Evolutionary conservation across 2,888 invertebrate genomes (phyloP), one percentile per base, ranked within the genome.

Genomic region (Amblyteles armatorius): DNA sequence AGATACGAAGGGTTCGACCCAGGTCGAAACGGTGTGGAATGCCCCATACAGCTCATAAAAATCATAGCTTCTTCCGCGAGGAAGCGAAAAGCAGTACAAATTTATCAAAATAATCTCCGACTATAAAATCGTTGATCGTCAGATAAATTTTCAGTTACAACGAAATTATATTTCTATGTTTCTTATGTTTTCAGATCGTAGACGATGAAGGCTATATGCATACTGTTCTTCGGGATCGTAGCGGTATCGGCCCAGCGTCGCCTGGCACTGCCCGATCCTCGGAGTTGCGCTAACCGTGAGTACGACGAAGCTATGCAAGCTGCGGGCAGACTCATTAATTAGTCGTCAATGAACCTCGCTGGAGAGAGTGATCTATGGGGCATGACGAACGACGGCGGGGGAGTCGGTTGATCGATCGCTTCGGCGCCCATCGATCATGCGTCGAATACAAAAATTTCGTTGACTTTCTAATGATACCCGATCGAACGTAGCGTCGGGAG

Each of bases 211-310:
- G 90, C 90, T 82, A 87, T 91, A 69, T 89, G 88, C 77, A 95
- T 97, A 91, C 94, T 97, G 84, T 95, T 96, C 89, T 93, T 97
- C 89, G 96, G 96, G 92, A 95, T 95, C 87, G 95, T 95, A 68
- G 94, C 96, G 90, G 96, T 96, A 73, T 95, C 96, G 92, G 98
- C 97, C 82, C 98, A 98, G 94, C 96, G 98, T 90, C 96, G 98
- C 88, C 95, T 98, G 86, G 98, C 98, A 40, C 95, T 98, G 88
- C 98, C 98, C 77, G 98, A 98, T 94, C 97, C 98, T 57, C 96
- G 97, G 93, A 98, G 98, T 94, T 98, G 98, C 94, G 96, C 97
- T 84, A 98, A 97, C 94, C 96, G 98, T 98, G 95, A 96, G 97
- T 96, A 93, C 60, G 63, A 60, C 55, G 33, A 33, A 13, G 29